phyloP scores from a whole-genome alignment of 1,140 invertebrate species.

The Drosophila baimaii region DNA sequence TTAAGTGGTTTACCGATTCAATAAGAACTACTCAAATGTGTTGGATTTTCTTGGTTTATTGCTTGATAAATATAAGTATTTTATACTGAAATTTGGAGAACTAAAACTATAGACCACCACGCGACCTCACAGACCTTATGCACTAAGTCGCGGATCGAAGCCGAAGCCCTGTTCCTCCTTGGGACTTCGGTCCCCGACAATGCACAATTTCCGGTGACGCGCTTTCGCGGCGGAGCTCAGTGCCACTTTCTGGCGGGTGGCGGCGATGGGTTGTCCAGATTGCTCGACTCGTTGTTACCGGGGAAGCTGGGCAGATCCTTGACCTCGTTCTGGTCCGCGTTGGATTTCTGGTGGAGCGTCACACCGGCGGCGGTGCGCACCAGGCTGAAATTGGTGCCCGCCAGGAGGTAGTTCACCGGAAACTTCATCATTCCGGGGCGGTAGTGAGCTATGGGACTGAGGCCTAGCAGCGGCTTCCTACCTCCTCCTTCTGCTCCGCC shows the following conservation, averaged over 20 bases:
- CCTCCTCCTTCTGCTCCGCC: not conserved
- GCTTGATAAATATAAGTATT: not conserved
- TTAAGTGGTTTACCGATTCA: too few species aligned
- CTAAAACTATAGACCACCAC: conserved; percentile 53
- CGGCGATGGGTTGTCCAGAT: not conserved
- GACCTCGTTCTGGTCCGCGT: not conserved
- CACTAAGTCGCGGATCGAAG: conserved; percentile 41
- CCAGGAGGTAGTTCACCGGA: conserved; percentile 28
- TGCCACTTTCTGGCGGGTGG: conserved; percentile 19
- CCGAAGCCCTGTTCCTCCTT: not conserved
- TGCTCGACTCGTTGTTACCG: not conserved
- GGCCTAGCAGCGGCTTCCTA: not conserved
- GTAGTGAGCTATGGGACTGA: conserved; percentile 53
- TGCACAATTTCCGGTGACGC: conserved; percentile 51
- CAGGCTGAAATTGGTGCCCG: conserved; percentile 41
- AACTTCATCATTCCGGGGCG: conserved; percentile 42
- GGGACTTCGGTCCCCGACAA: conserved; percentile 35
- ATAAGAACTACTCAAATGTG: not conserved
- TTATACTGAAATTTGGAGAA: conserved; percentile 45
- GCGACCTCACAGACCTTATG: conserved; percentile 40
- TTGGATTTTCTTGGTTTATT: conserved; percentile 45
- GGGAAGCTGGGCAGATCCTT: conserved; percentile 24
- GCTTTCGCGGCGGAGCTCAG: conserved; percentile 13
- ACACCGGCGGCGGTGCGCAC: conserved; percentile 66
- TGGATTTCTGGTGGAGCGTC: conserved; percentile 52